Percentiles rank a stretch among this genome's conserved stretches.
Conservation (phyloP, 2,888 invertebrate species). For the Watsonalla cultraria region DNA sequence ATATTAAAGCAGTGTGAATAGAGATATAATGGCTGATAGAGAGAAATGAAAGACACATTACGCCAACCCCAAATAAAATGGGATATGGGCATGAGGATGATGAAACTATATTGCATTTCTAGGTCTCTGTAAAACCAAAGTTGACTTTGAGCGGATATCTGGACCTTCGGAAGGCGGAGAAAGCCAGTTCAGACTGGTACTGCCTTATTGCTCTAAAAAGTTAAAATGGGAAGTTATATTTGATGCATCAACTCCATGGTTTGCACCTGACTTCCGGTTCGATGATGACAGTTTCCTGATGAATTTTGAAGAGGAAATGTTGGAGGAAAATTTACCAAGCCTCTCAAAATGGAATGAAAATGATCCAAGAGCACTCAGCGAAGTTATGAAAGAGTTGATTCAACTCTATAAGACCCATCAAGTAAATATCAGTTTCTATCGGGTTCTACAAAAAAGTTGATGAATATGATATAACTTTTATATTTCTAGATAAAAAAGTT, state of each 20-base stretch:
- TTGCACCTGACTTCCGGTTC: constrained; percentile 87
- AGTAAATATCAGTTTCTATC: constrained; percentile 47
- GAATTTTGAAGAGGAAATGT: constrained; percentile 74
- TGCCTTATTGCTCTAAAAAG: constrained; percentile 84
- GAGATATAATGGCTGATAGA: too few species aligned
- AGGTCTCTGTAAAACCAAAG: constrained; percentile 70
- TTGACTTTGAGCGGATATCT: constrained; percentile 63
- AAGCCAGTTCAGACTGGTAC: constrained; percentile 80
- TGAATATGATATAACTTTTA: background rate
- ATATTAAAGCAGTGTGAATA: too few species aligned
- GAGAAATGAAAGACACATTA: too few species aligned
- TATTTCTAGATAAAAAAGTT: constrained; percentile 60
- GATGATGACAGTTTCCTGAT: constrained; percentile 82
- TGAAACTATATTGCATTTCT: constrained; percentile 1
- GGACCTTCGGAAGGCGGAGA: constrained; percentile 50
- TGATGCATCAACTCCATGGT: constrained; percentile 79
- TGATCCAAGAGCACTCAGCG: constrained; percentile 77
- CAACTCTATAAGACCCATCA: constrained; percentile 81
- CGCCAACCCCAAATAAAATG: too few species aligned
- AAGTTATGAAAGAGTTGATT: constrained; percentile 81
- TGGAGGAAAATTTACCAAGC: constrained; percentile 77
- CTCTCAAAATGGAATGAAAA: constrained; percentile 82
- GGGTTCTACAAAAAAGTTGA: background rate
- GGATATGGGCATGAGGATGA: too few species aligned
- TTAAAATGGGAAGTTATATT: constrained; percentile 86